Evolutionary conservation across 2,113 vertebrate genomes (phyloP), one percentile per base, ranked within the genome.

Genomic region (Lycaon pictus): DNA sequence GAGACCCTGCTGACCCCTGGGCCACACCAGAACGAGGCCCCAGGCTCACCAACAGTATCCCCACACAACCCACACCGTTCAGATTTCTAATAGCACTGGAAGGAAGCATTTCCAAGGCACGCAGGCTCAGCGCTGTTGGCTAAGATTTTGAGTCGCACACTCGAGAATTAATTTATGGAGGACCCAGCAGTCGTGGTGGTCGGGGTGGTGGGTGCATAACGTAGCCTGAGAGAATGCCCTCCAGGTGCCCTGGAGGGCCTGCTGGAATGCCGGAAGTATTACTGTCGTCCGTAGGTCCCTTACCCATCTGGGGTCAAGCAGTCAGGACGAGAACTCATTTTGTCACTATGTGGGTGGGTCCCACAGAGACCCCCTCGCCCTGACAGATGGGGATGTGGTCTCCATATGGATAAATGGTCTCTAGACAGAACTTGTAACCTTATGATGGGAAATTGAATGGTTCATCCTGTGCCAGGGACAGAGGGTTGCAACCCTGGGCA

Each of bases 1-100:
- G 69, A 55, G 81, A 51, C 94, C 98, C 88, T 88, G 98, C 97
- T 97, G 97, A 97, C 97, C 98, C 95, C 97, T 88, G 92, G 97
- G 95, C 94, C 90, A 23, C 86, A 62, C 72, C 67, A 17, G 96
- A 83, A 48, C 11, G 79, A 53, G 88, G 67, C 95, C 63, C 17
- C 1, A 9, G 97, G 96, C 96, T 43, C 35, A 90, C 56, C 13
- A 72, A 95, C 2, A 48, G 16, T 48, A 0, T 23, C 62, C 76
- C 35, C 0, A 0, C 56, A 43, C 62, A 7, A 11, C 19, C 96
- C 90, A 19, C 43, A 27, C 22, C 0, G 84, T 2, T 88, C 0
- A 0, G 77, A 13, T 91, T 92, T 81, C 3, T 9, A 51, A 37
- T 17, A 29, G 80, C 72, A 1, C 88, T 58, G 84, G 84, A 74